Evolutionary conservation across 2,888 invertebrate genomes (phyloP).

Genomic region (Pantelozetes paolii): DNA sequence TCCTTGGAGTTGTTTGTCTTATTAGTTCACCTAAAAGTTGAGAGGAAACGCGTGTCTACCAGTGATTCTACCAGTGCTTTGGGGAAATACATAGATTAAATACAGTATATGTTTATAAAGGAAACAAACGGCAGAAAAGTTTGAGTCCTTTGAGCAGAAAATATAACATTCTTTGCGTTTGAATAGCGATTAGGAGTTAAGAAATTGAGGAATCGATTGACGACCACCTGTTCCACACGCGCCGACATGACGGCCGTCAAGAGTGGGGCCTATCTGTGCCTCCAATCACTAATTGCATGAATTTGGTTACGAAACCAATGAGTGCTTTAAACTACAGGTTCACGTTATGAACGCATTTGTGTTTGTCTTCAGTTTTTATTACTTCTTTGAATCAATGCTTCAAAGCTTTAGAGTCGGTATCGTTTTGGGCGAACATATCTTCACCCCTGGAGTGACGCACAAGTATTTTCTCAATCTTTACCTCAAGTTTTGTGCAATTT

Average conservation of each 20-base stretch:
- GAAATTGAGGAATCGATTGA: conserved; percentile 6
- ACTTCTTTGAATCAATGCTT: conserved; percentile 23
- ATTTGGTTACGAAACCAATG: conserved; percentile 10
- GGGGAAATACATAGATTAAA: too few species aligned
- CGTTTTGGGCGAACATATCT: not conserved
- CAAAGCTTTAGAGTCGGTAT: conserved; percentile 8
- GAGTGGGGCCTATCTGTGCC: conserved; percentile 16
- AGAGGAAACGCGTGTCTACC: conserved; percentile 28
- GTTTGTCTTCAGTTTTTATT: conserved; percentile 24
- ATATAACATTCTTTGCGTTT: too few species aligned
- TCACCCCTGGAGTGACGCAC: conserved; percentile 19
- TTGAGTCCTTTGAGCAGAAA: too few species aligned
- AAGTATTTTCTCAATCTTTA: conserved; percentile 19
- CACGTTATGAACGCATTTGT: not conserved
- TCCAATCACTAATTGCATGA: conserved; percentile 6
- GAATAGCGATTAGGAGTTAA: not conserved
- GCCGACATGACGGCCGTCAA: not conserved
- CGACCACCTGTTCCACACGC: conserved; percentile 25
- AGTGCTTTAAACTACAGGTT: conserved; percentile 14
- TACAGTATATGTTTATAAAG: too few species aligned
- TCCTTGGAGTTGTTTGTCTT: not conserved
- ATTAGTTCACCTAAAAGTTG: too few species aligned
- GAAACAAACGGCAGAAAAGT: too few species aligned
- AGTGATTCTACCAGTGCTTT: too few species aligned
- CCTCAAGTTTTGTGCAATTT: not conserved